phyloP scores from a whole-genome alignment of 2,888 invertebrate genomes.

The Cryptocheilus praepositus region DNA sequence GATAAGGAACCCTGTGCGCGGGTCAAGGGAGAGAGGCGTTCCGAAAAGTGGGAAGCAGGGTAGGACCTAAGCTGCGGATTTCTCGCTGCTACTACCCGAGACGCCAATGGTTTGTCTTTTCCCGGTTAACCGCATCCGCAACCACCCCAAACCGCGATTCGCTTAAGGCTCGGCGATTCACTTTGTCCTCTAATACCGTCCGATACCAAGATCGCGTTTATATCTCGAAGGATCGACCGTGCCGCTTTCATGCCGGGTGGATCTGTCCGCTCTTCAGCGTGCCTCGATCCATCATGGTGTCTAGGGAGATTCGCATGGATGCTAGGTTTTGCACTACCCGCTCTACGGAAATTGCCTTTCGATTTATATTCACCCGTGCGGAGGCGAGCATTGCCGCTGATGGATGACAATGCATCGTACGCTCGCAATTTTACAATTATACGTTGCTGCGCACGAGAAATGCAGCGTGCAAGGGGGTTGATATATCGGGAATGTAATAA shows the following conservation, averaged over 20 bases:
- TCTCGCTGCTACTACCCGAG: conserved; percentile 26
- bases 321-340: neutral
- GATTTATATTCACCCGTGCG: too few species aligned
- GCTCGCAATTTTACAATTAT: too few species aligned
- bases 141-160: conserved; percentile 43
- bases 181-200: neutral
- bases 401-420: too few species aligned
- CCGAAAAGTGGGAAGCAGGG: conserved; percentile 10
- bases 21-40: conserved; percentile 14
- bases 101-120: conserved; percentile 54
- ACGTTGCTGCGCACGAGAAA: too few species aligned
- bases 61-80: conserved; percentile 46
- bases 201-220: neutral
- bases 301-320: too few species aligned
- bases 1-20: conserved; percentile 45
- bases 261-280: conserved; percentile 2
- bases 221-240: conserved; percentile 10
- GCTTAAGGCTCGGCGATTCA: conserved; percentile 40
- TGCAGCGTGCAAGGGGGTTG: too few species aligned
- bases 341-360: neutral
- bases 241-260: conserved; percentile 1
- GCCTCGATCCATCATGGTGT: neutral
- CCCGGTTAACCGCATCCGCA: conserved; percentile 49
- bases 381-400: too few species aligned
- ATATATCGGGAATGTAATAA: too few species aligned